Base-by-base conservation (phyloP, 2,888 invertebrate genomes). In the Caenorhabditis uteleia region DNA sequence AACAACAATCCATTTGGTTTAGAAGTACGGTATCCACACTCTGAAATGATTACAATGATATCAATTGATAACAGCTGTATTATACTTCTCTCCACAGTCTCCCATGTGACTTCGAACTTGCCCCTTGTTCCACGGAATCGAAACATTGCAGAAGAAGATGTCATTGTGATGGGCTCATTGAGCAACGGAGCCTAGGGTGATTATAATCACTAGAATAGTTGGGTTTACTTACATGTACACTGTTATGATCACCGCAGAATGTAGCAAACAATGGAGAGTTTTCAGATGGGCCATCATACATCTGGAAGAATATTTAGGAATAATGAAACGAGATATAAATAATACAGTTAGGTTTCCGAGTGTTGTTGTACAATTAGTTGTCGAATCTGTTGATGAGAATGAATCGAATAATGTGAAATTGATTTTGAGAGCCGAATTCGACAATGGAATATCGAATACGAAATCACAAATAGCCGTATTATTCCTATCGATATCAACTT, bases 231-330 rank as follows among this genome's bases (percentile, higher is more conserved):
- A 54, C 54, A 40, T 57, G 53, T 8, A 57, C 46, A 54, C 54
- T 61, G 39, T 49, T 46, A 10, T 14, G 12, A 25, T 53, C 60
- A 34, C 75, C 75, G 40, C 75, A 75, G 56, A 68, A 75, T 4
- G 61, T 58, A 2, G 56, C 69, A 14, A 75, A 50, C 14, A 51
- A 20, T n/a, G 62, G 57, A 1, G 55, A 47, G 18, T 49, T 43
- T 21, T 66, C 70, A 3, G 46, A 51, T 14, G 60, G 47, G 7
- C 75, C 75, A 27, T 75, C 75, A 38, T 47, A 75, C 16, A 74
- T 51, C 23, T 50, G 33, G 12, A 39, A 42, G n/a, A 23, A 7
- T 45, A 27, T 29, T 29, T 29, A 29, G 29, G 12, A 29, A 6
- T 8, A 12, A 29, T 8, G 29, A 8, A 6, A 8, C 29, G 12